A percentile compares a stretch with the other conserved stretches of the same genome.
Evolutionary conservation across 1,140 invertebrate species (phyloP).

Genomic region (Asobara japonica): DNA sequence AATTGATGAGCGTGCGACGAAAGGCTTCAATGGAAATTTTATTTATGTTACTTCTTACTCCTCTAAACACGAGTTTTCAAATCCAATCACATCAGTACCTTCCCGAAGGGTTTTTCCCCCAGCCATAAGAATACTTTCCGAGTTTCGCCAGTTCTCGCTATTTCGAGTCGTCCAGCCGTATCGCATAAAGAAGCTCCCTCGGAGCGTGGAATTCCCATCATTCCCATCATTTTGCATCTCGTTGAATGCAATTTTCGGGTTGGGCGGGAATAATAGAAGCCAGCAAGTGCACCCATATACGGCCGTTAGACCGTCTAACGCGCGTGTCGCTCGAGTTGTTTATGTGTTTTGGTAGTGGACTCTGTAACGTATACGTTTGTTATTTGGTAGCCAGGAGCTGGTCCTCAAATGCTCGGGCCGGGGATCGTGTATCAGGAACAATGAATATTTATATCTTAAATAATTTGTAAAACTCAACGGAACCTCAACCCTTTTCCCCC

Average conservation of each 20-base stretch:
- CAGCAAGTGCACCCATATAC: slow-evolving; percentile 11
- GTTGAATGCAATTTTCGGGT: slow-evolving; percentile 29
- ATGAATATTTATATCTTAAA: slow-evolving; percentile 69
- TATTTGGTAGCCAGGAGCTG: background rate
- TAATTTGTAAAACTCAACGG: slow-evolving; percentile 66
- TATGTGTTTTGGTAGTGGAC: slow-evolving; percentile 53
- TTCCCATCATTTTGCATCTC: slow-evolving; percentile 39
- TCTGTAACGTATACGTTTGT: slow-evolving; percentile 10
- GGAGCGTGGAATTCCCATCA: slow-evolving; percentile 37
- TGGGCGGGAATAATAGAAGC: background rate
- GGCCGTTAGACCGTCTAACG: slow-evolving; percentile 62
- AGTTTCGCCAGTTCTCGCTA: background rate
- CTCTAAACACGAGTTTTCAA: too few relatives aligned
- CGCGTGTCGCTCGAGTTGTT: slow-evolving; percentile 61
- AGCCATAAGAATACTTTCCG: background rate
- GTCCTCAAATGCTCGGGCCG: background rate
- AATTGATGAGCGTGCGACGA: background rate
- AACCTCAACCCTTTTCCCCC: slow-evolving; percentile 1
- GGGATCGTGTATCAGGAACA: slow-evolving; percentile 56
- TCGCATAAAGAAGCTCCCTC: slow-evolving; percentile 35
- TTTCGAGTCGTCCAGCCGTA: background rate
- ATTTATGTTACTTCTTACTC: too few relatives aligned
- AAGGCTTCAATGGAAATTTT: too few relatives aligned
- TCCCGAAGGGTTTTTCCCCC: too few relatives aligned
- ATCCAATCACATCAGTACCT: too few relatives aligned